Percentiles rank a stretch among this genome's conserved stretches.
Conservation (phyloP, 2,888 invertebrate species). For the Drosophila colorata region DNA sequence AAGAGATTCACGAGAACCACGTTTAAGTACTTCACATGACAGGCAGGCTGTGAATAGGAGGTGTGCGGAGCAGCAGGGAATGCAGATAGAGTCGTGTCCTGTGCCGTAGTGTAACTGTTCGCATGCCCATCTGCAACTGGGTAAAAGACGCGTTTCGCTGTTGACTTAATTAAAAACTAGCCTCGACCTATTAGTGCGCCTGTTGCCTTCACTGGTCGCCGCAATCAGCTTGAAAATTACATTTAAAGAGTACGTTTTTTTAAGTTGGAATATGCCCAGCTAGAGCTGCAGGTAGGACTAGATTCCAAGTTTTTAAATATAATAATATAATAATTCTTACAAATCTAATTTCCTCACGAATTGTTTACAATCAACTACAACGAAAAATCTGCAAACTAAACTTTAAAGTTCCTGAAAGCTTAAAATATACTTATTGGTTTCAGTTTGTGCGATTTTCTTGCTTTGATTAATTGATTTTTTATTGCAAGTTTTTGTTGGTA, state of each 20-base stretch:
- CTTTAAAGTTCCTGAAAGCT: neutral
- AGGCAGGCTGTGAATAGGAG: conserved; percentile 4
- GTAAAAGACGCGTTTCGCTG: conserved; percentile 19
- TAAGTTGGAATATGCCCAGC: no score
- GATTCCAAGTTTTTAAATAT: no score
- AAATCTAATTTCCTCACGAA: no score
- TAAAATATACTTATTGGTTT: neutral
- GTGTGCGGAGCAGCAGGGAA: no score
- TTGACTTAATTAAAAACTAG: conserved; percentile 50
- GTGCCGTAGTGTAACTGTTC: conserved; percentile 20
- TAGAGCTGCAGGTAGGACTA: no score
- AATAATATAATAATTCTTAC: no score
- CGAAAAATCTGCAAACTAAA: neutral
- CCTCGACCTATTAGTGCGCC: conserved; percentile 28
- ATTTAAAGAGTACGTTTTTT: neutral
- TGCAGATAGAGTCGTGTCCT: neutral
- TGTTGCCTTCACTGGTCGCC: conserved; percentile 13
- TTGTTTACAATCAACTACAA: neutral
- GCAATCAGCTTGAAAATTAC: conserved; percentile 7
- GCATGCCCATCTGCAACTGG: conserved; percentile 27
- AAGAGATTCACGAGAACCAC: conserved; percentile 18
- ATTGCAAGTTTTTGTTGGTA: no score
- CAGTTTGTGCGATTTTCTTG: no score
- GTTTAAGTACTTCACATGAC: conserved; percentile 11
- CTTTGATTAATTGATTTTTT: no score